Conservation (phyloP, 2,888 invertebrate genomes). For the Pollenia labialis region DNA sequence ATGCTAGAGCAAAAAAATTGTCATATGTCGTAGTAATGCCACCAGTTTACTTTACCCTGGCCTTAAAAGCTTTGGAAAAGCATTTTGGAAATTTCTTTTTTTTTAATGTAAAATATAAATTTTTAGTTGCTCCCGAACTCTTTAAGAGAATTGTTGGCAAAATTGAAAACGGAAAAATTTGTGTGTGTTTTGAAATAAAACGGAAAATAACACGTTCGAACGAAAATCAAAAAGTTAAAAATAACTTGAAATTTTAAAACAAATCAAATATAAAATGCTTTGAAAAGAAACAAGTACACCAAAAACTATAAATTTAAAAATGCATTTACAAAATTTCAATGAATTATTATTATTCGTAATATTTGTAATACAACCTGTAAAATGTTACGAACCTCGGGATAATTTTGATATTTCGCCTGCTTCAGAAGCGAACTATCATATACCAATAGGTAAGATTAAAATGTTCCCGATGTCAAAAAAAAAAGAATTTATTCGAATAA, state of each 20-base stretch:
- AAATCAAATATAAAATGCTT: conserved; percentile 46
- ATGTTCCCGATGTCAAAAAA: neutral
- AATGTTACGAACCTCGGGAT: conserved; percentile 30
- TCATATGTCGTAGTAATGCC: too few relatives aligned
- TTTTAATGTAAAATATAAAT: neutral
- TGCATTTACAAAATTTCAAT: conserved; percentile 39
- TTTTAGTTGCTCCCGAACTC: conserved; percentile 54
- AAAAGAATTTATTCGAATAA: neutral
- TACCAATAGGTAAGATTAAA: conserved; percentile 65
- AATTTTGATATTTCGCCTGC: conserved; percentile 23
- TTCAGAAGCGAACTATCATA: conserved; percentile 21
- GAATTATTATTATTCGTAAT: neutral
- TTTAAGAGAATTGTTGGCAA: neutral
- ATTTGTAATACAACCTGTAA: conserved; percentile 8
- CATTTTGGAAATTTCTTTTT: neutral
- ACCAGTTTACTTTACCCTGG: neutral
- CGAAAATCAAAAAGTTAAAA: conserved; percentile 56
- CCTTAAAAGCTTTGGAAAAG: conserved; percentile 38
- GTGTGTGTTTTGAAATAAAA: neutral
- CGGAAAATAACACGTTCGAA: conserved; percentile 35
- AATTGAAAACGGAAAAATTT: conserved; percentile 16
- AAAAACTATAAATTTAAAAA: conserved; percentile 33
- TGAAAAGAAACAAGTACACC: neutral
- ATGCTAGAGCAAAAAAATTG: too few relatives aligned
- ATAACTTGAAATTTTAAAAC: conserved; percentile 58